Evolutionary conservation across 2,113 vertebrate species (phyloP).

Genomic region (Nannospalax galili): DNA sequence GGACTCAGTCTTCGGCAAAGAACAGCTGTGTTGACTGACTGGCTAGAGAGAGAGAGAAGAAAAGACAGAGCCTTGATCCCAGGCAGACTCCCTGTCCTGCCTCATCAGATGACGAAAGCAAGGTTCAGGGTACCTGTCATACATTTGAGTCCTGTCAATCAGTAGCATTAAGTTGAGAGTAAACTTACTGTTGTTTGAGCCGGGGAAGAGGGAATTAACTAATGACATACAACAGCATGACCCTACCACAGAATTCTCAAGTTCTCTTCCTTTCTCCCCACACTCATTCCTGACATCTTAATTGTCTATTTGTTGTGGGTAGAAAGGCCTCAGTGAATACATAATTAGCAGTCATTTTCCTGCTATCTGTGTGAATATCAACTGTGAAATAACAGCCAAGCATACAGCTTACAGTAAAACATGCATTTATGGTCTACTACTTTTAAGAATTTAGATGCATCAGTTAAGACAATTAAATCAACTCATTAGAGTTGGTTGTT

Average conservation of each 20-base stretch:
- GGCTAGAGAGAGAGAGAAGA: not conserved
- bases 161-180: not conserved
- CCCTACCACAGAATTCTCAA: not conserved
- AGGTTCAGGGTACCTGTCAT: not conserved
- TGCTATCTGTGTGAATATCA: not conserved
- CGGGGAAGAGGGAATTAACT: not conserved
- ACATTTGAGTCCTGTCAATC: not conserved
- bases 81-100: not conserved
- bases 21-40: not conserved
- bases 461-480: not conserved
- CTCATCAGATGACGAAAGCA: not conserved
- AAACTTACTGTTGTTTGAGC: not conserved
- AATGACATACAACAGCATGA: not conserved
- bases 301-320: slow-evolving; percentile 34
- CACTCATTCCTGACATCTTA: not conserved
- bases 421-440: slow-evolving; percentile 27
- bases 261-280: not conserved
- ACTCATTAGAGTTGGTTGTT: not conserved
- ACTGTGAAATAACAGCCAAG: slow-evolving; percentile 32
- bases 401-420: not conserved
- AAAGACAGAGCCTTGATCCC: not conserved
- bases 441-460: slow-evolving; percentile 26
- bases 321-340: not conserved
- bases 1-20: not conserved
- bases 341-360: slow-evolving; percentile 44